A percentile compares a stretch with the other conserved stretches of the same genome.
Evolutionary conservation across 2,888 invertebrate species (phyloP).

Genomic region (Sphinx pinastri): DNA sequence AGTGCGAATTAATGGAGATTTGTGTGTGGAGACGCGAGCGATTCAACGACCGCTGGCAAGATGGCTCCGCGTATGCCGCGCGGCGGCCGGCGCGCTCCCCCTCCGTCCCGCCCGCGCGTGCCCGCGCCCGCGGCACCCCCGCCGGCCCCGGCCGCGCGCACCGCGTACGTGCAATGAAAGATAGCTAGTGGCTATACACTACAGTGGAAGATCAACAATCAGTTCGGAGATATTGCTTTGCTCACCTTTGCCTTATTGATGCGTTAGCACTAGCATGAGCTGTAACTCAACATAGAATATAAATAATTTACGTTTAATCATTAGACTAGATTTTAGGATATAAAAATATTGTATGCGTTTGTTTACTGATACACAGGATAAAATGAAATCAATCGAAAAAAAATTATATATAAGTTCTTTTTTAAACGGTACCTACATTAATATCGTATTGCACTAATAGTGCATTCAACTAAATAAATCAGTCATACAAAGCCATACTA

Average conservation of each 20-base stretch:
- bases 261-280: no score
- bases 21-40: constrained; percentile 78
- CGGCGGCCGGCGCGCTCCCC: constrained; percentile 51
- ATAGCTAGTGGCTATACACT: constrained; percentile 76
- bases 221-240: constrained; percentile 54
- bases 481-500: no score
- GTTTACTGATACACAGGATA: no score
- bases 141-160: constrained; percentile 63
- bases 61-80: constrained; percentile 79
- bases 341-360: no score
- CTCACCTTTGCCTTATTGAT: constrained; percentile 23
- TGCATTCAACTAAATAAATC: no score
- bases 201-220: constrained; percentile 53
- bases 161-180: constrained; percentile 84
- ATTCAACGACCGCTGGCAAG: constrained; percentile 80
- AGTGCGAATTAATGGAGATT: constrained; percentile 78
- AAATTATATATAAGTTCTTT: no score
- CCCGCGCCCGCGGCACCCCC: constrained; percentile 25
- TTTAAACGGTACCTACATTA: no score
- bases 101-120: constrained; percentile 25
- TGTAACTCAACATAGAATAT: no score
- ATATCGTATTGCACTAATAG: no score
- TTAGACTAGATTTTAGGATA: no score
- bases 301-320: no score
- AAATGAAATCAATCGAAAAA: no score